Base-by-base conservation (phyloP, 2,888 invertebrate genomes). In the Hipparchia semele region DNA sequence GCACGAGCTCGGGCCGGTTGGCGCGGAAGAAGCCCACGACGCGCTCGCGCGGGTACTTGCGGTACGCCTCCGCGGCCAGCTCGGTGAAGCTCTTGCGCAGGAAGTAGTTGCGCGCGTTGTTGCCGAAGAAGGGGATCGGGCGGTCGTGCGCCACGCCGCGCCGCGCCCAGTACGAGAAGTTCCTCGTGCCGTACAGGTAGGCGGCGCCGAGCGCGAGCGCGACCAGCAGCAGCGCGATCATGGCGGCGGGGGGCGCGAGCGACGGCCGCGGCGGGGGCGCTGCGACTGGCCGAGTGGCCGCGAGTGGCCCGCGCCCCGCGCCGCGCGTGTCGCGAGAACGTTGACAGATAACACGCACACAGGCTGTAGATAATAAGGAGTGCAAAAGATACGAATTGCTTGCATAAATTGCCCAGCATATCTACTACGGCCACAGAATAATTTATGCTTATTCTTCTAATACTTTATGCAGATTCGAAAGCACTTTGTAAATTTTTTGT, bases 11-110 rank as follows among this genome's bases (percentile, higher is more conserved):
- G 2, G 87, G 87, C 2, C 73, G 78, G 10, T 75, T 76, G 2
- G 82, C 84, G 6, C 88, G 81, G 76, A 80, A 90, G 74, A 82
- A 85, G 2, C 90, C 90, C 0, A 90, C 87, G 9, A 86, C 81
- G 51, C 81, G 82, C 73, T 89, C 88, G 0, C 80, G 78, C 0
- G 90, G 89, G 73, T 84, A 89, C 73, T 83, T 85, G 81, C 84
- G 82, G 77, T 90, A 90, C 9, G 80, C 75, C n/a, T 88, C 87
- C 0, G 80, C 82, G 2, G 81, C 72, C 9, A 80, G 75, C 73
- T 89, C 79, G 2, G 86, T 80, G 12, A 85, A 74, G 74, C 89
- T 88, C 68, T 79, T 82, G 62, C 79, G 80, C 72, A 82, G 72
- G 4, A 88, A 74, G 69, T 83, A 86, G 12, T 84, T 81, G 12